Conservation (phyloP, 2,113 vertebrate genomes). For the Takifugu bimaculatus region DNA sequence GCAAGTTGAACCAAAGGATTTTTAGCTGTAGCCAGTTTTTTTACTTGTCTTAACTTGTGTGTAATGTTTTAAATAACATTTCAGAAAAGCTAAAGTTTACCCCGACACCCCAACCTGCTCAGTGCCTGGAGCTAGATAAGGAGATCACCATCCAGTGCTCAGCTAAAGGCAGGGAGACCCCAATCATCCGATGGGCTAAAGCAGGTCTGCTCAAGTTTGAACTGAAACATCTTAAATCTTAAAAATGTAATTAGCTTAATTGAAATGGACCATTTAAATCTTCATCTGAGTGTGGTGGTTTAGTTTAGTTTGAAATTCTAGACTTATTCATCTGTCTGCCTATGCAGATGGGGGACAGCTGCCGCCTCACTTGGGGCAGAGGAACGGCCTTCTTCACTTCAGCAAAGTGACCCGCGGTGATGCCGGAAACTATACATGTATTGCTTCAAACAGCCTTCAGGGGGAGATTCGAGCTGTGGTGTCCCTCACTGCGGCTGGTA, state of each 20-base stretch:
- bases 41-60: conserved; percentile 8
- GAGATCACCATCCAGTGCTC: conserved; percentile 87
- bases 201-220: conserved; percentile 73
- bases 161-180: conserved; percentile 84
- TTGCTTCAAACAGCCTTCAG: conserved; percentile 87
- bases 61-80: conserved; percentile 49
- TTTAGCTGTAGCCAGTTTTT: conserved; percentile 18
- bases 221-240: no score
- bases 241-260: neutral
- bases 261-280: conserved; percentile 8
- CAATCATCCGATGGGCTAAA: conserved; percentile 89
- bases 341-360: conserved; percentile 85
- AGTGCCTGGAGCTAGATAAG: conserved; percentile 94
- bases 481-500: conserved; percentile 89
- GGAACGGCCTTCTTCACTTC: conserved; percentile 83
- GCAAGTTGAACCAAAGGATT: conserved; percentile 23
- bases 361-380: conserved; percentile 80
- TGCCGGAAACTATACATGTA: conserved; percentile 91
- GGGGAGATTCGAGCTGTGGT: conserved; percentile 90
- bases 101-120: conserved; percentile 83
- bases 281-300: conserved; percentile 2
- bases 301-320: neutral
- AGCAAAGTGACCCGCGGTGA: conserved; percentile 84
- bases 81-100: conserved; percentile 97
- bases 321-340: conserved; percentile 11